These are phyloP conservation scores for Drosophila fuyamai DNA, from an alignment of 1,140 invertebrate genomes.

Conservation along the genomic window DNA sequence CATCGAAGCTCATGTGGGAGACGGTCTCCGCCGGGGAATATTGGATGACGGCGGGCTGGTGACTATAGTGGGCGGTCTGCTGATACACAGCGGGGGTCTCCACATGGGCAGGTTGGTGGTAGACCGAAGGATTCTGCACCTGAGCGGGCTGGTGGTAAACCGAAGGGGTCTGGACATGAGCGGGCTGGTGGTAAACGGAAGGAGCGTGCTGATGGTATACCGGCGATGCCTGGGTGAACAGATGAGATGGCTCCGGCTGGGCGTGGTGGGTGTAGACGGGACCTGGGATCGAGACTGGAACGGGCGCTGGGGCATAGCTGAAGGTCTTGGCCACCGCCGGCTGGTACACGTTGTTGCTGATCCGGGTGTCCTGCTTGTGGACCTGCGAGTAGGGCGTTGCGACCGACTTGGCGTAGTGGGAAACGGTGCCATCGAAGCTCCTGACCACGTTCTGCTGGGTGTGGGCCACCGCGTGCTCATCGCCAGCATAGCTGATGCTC, in stretches of 20 bases:
- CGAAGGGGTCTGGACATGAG: constrained; percentile 9
- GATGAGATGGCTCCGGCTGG: constrained; percentile 10
- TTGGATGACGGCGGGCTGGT: constrained; percentile 72
- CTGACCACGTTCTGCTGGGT: constrained; percentile 86
- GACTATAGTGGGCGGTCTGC: constrained; percentile 46
- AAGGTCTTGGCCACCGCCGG: constrained; percentile 82
- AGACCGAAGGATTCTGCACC: neutral
- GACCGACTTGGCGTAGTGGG: constrained; percentile 87
- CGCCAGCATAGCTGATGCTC: constrained; percentile 60
- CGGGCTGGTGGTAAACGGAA: constrained; percentile 40
- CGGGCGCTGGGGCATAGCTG: constrained; percentile 73
- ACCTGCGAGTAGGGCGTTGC: constrained; percentile 88
- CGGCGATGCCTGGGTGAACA: constrained; percentile 42
- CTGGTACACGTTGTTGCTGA: constrained; percentile 87
- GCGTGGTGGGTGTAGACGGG: constrained; percentile 29
- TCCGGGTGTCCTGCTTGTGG: constrained; percentile 87
- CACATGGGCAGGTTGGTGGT: constrained; percentile 16
- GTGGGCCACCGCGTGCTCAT: constrained; percentile 86
- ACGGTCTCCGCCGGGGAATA: constrained; percentile 86
- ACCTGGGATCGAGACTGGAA: constrained; percentile 46
- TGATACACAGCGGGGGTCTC: constrained; percentile 18
- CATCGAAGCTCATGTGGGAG: constrained; percentile 86
- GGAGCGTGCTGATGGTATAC: constrained; percentile 41
- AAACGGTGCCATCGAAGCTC: constrained; percentile 87
- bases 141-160: constrained; percentile 43